Evolutionary conservation across 1,140 invertebrate genomes (phyloP), one percentile per base, ranked within the genome.

Genomic region (Drosophila arizonae): DNA sequence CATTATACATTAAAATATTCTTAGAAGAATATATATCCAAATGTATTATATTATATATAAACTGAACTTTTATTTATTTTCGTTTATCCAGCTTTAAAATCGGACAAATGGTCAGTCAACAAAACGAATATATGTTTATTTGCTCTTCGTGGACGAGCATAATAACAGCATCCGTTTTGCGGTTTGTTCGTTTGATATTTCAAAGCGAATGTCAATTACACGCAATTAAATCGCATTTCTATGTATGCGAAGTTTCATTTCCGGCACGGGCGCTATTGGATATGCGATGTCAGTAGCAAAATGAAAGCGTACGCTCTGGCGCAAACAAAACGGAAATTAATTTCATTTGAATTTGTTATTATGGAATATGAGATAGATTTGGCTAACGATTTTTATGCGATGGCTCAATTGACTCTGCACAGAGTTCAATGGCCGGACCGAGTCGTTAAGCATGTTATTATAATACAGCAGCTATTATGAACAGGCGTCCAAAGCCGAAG

Each of bases 401-500:
- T 41, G 64, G 33, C 56, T 71, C 58, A 66, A 52, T 72, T 72
- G 39, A 13, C 26, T 33, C 45, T 48, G 36, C 21, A 17, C 52
- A 54, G 28, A 1, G 82, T 74, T 79, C 81, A 85, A 28, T 72
- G 82, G 76, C 78, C 81, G 52, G 63, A 50, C 58, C 57, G 63
- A 81, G 57, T 75, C 65, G 80, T 81, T 87, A 87, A 85, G 81
- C 75, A 85, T 87, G 87, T 85, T 87, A 85, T 81, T 68, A 87
- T 85, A 81, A 85, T 85, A 52, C 71, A 67, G 64, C 75, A 70
- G 52, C 78, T 69, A 87, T 87, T 77, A 85, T 86, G 79, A 78
- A 75, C 71, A 69, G 66, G 66, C 72, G 76, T 61, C 71, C 65
- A 80, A 87, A 86, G 85, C 81, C 69, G 54, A 73, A 87, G 71